These are phyloP conservation scores for Ormia ochracea DNA, from an alignment of 2,888 invertebrate genomes.

Conservation along the genomic window DNA sequence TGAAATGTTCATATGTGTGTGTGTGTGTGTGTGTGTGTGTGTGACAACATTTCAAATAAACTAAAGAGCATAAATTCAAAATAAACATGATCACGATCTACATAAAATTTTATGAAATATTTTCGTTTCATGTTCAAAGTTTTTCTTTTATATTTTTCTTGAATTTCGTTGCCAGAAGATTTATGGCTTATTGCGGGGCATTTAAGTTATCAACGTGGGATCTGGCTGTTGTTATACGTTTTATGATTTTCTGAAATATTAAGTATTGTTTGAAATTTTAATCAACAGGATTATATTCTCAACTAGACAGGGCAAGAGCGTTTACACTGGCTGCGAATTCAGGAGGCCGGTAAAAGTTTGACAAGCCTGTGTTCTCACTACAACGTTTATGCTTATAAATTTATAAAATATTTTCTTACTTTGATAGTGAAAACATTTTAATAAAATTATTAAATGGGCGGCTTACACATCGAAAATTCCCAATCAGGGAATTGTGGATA, in stretches of 20 bases:
- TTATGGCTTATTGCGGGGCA: slow-evolving; percentile 49
- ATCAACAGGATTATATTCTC: slow-evolving; percentile 19
- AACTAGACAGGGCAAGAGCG: background rate
- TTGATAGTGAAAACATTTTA: too few species aligned
- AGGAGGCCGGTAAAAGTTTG: background rate
- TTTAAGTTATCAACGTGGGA: slow-evolving; percentile 49
- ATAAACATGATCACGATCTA: slow-evolving; percentile 17
- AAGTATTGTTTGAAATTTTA: slow-evolving; percentile 13
- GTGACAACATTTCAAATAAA: slow-evolving; percentile 48
- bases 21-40: background rate
- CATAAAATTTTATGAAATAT: slow-evolving; percentile 30
- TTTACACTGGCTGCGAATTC: slow-evolving; percentile 22
- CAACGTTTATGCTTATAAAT: too few species aligned
- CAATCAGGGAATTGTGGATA: too few species aligned
- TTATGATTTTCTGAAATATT: background rate
- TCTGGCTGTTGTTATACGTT: slow-evolving; percentile 8
- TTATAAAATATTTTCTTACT: too few species aligned
- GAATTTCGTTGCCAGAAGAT: slow-evolving; percentile 23
- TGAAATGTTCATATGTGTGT: background rate
- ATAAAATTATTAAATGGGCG: too few species aligned
- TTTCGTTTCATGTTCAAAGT: slow-evolving; percentile 11
- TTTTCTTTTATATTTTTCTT: background rate
- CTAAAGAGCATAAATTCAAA: background rate
- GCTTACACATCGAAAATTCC: too few species aligned
- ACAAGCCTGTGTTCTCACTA: too few species aligned